Conservation (phyloP, 2,888 invertebrate species). For the Pristionchus exspectatus region DNA sequence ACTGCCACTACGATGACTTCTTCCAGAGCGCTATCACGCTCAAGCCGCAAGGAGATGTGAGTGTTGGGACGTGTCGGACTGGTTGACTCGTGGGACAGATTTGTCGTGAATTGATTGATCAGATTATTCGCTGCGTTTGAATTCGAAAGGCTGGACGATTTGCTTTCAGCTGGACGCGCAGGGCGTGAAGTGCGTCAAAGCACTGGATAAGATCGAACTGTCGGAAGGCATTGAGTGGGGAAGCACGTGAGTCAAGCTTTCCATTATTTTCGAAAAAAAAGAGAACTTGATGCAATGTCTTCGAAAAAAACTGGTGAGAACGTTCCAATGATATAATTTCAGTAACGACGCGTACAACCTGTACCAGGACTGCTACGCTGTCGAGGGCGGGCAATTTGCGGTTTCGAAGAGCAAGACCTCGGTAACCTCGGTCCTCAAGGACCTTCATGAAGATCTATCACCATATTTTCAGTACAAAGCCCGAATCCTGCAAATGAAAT, state of each 20-base stretch:
- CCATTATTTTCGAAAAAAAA: too few species aligned
- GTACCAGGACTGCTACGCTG: constrained; percentile 41
- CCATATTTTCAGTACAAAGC: background rate
- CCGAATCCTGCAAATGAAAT: background rate
- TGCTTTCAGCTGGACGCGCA: background rate
- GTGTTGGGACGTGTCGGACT: background rate
- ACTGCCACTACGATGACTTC: constrained; percentile 54
- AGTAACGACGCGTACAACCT: constrained; percentile 25
- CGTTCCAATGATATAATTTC: too few species aligned
- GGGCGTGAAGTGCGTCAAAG: background rate
- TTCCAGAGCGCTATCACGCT: background rate
- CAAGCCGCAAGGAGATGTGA: background rate
- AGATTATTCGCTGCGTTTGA: background rate
- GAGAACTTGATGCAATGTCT: too few species aligned
- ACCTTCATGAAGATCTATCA: too few species aligned
- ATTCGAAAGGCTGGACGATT: background rate
- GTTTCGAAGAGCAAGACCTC: too few species aligned
- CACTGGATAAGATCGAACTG: background rate
- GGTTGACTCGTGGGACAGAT: background rate
- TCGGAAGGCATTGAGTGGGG: background rate
- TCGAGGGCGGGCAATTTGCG: background rate
- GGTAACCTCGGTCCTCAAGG: too few species aligned
- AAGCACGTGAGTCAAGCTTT: background rate
- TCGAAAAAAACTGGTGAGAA: too few species aligned
- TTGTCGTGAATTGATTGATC: background rate